Base-by-base conservation (phyloP, 2,888 invertebrate genomes). In the Chorisops tibialis region DNA sequence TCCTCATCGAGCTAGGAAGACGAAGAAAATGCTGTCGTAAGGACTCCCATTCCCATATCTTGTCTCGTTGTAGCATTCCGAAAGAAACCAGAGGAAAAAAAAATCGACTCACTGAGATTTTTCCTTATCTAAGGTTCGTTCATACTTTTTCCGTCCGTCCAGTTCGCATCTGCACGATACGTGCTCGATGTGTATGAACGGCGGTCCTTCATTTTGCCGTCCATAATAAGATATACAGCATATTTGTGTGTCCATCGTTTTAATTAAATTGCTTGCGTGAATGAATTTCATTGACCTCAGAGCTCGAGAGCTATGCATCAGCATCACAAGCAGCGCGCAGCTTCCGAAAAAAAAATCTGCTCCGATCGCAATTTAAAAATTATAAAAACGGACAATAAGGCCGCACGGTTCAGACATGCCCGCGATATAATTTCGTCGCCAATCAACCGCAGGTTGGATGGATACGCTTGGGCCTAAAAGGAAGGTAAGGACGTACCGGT, bases 1-100 rank as follows among this genome's bases (percentile, higher is more conserved):
- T 56, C 56, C 47, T 47, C 48, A 54, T 62, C 62, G 30, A 62
- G 62, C 62, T 7, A 24, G 4, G 24, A n/a, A 30, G 30, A 30
- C 5, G 9, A 62, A 19, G 18, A 47, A 47, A 47, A 4, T 47
- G 12, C 47, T 41, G 12, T 41, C 41, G 18, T 18, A 41, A 2
- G 41, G 41, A 18, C 41, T 41, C 14, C 12, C 14, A 11, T 41
- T 41, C 12, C 41, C 41, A 41, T 41, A 16, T 18, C 41, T 14
- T 41, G 16, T 41, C 16, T 2, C 30, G 30, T 30, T 30, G 30
- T n/a, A n/a, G n/a, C n/a, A n/a, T n/a, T 41, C 41, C 41, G 18
- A 18, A 41, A n/a, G n/a, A n/a, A n/a, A n/a, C n/a, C n/a, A n/a
- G n/a, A n/a, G n/a, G n/a, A n/a, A n/a, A n/a, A 30, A 30, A 30